Percentiles rank a stretch among this genome's conserved stretches.
Evolutionary conservation across 2,113 vertebrate species (phyloP).

Genomic region (Dunckerocampus dactyliophorus): DNA sequence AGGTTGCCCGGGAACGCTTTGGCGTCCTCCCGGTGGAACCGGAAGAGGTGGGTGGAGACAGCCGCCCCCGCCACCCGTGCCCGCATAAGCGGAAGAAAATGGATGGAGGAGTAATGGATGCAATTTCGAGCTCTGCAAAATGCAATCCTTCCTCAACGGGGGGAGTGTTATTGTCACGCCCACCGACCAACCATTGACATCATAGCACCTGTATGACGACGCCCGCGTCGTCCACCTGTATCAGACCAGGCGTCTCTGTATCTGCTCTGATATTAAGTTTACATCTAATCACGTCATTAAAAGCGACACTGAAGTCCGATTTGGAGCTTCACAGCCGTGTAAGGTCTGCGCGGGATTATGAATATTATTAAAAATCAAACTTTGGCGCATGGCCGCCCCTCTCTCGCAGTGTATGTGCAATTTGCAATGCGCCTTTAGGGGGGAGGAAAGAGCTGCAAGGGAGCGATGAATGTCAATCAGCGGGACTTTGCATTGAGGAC

Average conservation of each 20-base stretch:
- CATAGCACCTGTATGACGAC: constrained; percentile 3
- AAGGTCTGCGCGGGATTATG: neutral
- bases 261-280: constrained; percentile 7
- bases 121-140: no score
- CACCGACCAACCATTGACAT: neutral
- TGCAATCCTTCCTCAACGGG: neutral
- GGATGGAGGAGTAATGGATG: no score
- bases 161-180: neutral
- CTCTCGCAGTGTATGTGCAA: neutral
- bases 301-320: constrained; percentile 3
- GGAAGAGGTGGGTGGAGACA: no score
- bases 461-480: constrained; percentile 3
- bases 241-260: neutral
- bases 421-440: neutral
- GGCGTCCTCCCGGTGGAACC: no score
- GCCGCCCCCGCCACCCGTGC: no score
- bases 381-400: neutral
- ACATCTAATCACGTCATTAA: neutral
- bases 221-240: constrained; percentile 5
- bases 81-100: no score
- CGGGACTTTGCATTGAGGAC: constrained; percentile 3
- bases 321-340: constrained; percentile 8
- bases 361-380: no score
- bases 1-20: no score
- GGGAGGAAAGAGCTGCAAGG: constrained; percentile 1